Evolutionary conservation across 2,888 invertebrate genomes (phyloP), one percentile per base, ranked within the genome.

Genomic region (Lasioglossum lativentre): DNA sequence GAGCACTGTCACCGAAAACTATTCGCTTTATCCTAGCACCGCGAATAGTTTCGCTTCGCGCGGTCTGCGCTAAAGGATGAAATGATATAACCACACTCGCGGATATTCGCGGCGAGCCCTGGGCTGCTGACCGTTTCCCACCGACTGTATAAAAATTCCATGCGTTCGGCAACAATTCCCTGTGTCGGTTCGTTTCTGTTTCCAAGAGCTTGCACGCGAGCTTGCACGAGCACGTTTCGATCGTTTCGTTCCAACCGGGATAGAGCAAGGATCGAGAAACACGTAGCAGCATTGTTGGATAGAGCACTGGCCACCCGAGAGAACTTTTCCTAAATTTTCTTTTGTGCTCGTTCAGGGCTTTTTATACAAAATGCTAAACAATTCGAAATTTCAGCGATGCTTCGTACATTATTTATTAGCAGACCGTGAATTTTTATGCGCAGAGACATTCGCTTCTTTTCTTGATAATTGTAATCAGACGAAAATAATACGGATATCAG

Each of bases 131-230:
- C 45, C 81, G 80, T 74, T 71, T 19, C 63, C 47, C 27, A 30
- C 16, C 6, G 63, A 63, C 34, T 19, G 14, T 71, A 83, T 83
- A 83, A 83, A 83, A 83, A 83, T 83, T 83, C 83, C 71, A 27
- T 72, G 63, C 71, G 66, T 66, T 52, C 45, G 42, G 68, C 38
- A 83, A 83, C 76, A 83, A 83, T 83, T 83, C 83, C 71, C 12
- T 75, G 63, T 52, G 66, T 42, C 52, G 38, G 42, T 74, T 73
- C 78, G 73, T 42, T 83, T 71, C 45, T 45, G 66, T 47, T 42
- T 34, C 10, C 47, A 66, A 10, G 68, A 19, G 56, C 71, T 56
- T 30, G 75, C 74, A 70, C 74, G 82, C 74, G 66, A 71, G 70
- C 38, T 75, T 34, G n/a, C 66, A 8, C 5, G 47, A n/a, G 45